These are phyloP conservation scores for Petrolisthes manimaculis DNA, from an alignment of 2,888 invertebrate genomes.

Conservation along the genomic window DNA sequence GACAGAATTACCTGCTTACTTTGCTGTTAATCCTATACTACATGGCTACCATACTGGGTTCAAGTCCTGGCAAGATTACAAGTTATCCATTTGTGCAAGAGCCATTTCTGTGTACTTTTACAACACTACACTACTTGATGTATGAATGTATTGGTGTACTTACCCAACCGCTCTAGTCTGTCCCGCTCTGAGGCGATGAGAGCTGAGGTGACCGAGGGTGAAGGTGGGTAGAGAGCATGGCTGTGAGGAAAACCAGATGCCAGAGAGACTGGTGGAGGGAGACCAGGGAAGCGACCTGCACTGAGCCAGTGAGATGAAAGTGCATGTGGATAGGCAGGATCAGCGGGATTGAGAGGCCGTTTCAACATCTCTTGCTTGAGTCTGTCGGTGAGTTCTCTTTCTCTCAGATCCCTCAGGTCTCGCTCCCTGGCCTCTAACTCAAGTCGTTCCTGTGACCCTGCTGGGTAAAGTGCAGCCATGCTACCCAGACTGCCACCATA, in stretches of 20 bases:
- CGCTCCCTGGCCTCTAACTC: conserved; percentile 81
- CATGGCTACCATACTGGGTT: no score
- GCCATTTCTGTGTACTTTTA: background rate
- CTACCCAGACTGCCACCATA: conserved; percentile 76
- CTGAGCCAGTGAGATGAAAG: conserved; percentile 56
- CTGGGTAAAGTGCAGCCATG: conserved; percentile 77
- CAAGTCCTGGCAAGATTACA: no score
- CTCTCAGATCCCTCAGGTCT: conserved; percentile 79
- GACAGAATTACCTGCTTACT: no score
- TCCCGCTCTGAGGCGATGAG: conserved; percentile 61
- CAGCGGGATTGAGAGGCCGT: conserved; percentile 66
- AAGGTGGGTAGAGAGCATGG: conserved; percentile 64
- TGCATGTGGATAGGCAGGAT: conserved; percentile 44
- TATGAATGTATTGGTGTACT: conserved; percentile 21
- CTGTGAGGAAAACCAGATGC: conserved; percentile 66
- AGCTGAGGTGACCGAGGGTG: conserved; percentile 59
- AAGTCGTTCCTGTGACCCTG: conserved; percentile 76
- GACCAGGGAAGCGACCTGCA: conserved; percentile 52
- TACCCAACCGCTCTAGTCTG: conserved; percentile 63
- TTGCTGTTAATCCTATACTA: no score
- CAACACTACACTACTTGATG: background rate
- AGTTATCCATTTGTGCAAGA: no score
- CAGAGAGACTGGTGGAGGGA: conserved; percentile 49
- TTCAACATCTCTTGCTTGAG: conserved; percentile 86
- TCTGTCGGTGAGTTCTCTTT: conserved; percentile 84